phyloP scores from a whole-genome alignment of 1,140 invertebrate species.

The Pogonomyrmex barbatus region DNA sequence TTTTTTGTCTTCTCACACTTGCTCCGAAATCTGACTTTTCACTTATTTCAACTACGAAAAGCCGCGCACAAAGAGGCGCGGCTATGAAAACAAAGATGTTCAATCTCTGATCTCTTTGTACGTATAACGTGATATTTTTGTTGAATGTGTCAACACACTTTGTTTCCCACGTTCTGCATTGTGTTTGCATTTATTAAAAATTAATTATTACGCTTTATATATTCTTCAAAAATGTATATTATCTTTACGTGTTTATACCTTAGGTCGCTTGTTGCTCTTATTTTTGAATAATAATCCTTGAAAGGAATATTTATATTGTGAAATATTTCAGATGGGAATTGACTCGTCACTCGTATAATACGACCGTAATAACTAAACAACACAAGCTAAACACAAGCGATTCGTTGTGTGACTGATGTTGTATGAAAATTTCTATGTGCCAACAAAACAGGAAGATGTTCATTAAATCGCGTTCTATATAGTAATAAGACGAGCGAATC shows the following conservation, averaged over 20 bases:
- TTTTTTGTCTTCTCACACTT: neutral
- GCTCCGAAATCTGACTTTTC: neutral
- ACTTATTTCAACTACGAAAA: neutral
- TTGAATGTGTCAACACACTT: no score
- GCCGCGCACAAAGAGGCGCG: neutral
- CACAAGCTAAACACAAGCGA: no score
- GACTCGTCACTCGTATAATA: neutral
- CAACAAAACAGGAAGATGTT: constrained; percentile 22
- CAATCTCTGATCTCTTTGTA: neutral
- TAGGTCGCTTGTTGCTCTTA: neutral
- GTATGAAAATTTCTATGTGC: neutral
- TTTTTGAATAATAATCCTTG: neutral
- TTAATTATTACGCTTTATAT: no score
- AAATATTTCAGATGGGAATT: neutral
- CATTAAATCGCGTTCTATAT: neutral
- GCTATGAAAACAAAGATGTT: neutral
- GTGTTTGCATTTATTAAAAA: neutral
- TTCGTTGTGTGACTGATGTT: neutral
- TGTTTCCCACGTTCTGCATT: neutral
- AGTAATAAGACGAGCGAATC: neutral
- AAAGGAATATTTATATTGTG: neutral
- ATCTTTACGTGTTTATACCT: neutral
- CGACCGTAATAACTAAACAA: no score
- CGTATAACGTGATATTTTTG: no score
- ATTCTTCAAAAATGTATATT: neutral